A percentile compares a stretch with the other conserved stretches of the same genome.
phyloP scores from a whole-genome alignment of 2,888 invertebrate species.

The Patella caerulea region DNA sequence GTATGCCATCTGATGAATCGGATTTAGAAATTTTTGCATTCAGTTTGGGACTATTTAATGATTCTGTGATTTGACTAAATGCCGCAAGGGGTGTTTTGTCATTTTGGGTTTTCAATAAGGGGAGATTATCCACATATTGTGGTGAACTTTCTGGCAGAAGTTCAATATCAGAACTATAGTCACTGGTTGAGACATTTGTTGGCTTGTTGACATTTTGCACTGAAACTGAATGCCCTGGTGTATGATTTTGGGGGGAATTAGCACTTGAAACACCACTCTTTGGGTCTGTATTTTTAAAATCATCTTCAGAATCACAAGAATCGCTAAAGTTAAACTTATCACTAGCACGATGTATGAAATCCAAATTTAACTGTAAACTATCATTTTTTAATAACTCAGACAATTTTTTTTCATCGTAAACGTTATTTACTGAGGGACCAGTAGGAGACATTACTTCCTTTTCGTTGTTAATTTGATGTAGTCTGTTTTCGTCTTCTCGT shows the following conservation, averaged over 20 bases:
- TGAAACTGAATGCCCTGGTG: no score
- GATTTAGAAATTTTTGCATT: background rate
- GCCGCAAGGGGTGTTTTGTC: background rate
- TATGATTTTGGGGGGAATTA: background rate
- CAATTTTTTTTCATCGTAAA: background rate
- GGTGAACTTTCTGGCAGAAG: conserved; percentile 10
- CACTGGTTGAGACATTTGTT: conserved; percentile 23
- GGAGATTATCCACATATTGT: background rate
- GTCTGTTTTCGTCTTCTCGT: background rate
- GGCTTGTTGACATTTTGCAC: background rate
- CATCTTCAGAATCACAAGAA: background rate
- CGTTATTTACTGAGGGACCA: background rate
- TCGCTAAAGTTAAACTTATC: background rate
- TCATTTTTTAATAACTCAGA: background rate
- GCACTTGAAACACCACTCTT: background rate
- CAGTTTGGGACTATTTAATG: background rate
- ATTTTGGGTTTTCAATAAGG: background rate
- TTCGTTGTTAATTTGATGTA: background rate
- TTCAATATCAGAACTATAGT: conserved; percentile 26
- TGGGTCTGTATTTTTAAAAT: background rate
- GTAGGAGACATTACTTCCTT: no score
- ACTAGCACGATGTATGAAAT: background rate
- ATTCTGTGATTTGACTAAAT: background rate
- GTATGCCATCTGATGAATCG: background rate
- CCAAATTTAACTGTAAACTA: background rate